These are phyloP conservation scores for Astreopora myriophthalma DNA, from an alignment of 64 coral and sea anemone genomes.

Conservation along the genomic window DNA sequence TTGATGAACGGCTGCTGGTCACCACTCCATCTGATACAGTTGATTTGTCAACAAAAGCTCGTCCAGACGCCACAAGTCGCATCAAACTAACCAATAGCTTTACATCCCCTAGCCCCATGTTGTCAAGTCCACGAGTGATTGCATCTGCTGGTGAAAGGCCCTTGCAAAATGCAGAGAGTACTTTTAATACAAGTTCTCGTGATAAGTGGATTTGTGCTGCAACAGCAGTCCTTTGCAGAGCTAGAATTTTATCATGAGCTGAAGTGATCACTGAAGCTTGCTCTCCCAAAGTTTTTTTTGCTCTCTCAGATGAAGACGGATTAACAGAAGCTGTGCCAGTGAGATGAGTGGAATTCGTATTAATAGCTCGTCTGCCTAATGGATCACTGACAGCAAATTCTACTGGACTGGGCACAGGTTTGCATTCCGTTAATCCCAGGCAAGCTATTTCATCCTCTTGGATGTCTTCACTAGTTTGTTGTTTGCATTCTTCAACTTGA, in stretches of 20 bases:
- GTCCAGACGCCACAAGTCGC: slow-evolving; percentile 83
- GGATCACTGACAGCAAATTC: slow-evolving; percentile 68
- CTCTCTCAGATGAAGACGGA: neutral
- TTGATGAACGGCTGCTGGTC: neutral
- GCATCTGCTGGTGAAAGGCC: neutral
- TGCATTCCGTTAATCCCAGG: slow-evolving; percentile 78
- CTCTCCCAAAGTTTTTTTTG: slow-evolving; percentile 69
- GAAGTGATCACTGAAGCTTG: slow-evolving; percentile 83
- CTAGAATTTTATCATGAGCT: slow-evolving; percentile 66
- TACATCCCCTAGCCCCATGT: slow-evolving; percentile 73
- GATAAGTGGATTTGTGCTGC: slow-evolving; percentile 82
- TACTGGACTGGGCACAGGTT: slow-evolving; percentile 52
- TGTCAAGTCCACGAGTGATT: slow-evolving; percentile 37
- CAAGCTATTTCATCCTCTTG: slow-evolving; percentile 46
- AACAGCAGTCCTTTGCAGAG: slow-evolving; percentile 74
- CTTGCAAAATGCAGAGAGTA: slow-evolving; percentile 53
- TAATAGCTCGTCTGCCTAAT: slow-evolving; percentile 56
- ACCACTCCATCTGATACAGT: slow-evolving; percentile 12
- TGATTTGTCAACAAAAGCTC: slow-evolving; percentile 17
- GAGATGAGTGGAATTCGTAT: neutral
- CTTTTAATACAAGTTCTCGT: slow-evolving; percentile 78
- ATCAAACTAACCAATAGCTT: slow-evolving; percentile 80
- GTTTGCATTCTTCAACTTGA: neutral
- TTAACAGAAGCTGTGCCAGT: neutral
- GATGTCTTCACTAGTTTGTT: slow-evolving; percentile 14